Conservation (phyloP, 2,797 vertebrate genomes). For the Sphenopsis melanotis region DNA sequence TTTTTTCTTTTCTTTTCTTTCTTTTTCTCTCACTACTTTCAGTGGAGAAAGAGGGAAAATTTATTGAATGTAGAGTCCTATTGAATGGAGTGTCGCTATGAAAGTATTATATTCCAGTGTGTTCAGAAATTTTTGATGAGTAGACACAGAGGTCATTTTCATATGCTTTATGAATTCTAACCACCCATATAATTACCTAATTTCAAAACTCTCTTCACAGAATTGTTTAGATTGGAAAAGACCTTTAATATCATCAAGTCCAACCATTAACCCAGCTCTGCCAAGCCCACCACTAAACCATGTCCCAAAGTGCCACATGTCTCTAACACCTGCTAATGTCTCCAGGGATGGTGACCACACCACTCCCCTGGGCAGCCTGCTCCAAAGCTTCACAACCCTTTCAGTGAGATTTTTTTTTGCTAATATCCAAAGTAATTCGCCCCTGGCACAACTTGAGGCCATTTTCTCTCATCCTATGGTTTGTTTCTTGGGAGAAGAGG, state of each 20-base stretch:
- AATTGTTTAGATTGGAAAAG: neutral
- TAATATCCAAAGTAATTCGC: neutral
- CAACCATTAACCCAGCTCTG: neutral
- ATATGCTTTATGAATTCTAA: slow-evolving; percentile 21
- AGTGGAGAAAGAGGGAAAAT: neutral
- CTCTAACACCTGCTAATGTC: neutral
- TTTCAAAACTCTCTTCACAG: neutral
- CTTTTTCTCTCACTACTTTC: neutral
- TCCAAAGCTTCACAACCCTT: neutral
- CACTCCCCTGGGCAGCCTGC: neutral
- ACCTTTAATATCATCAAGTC: neutral
- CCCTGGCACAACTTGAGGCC: neutral
- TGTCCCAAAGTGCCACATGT: neutral
- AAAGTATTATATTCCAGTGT: neutral
- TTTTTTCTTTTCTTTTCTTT: neutral
- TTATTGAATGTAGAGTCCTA: neutral
- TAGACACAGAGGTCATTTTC: slow-evolving; percentile 23
- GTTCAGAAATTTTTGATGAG: neutral
- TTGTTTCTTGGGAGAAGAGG: neutral
- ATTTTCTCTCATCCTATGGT: neutral
- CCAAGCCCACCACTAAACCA: neutral
- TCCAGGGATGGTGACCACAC: neutral
- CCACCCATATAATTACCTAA: neutral
- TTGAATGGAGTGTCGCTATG: neutral
- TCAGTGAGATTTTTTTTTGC: neutral